Evolutionary conservation across 2,113 vertebrate genomes (phyloP), one percentile per base, ranked within the genome.

Genomic region (Megaptera novaeangliae): DNA sequence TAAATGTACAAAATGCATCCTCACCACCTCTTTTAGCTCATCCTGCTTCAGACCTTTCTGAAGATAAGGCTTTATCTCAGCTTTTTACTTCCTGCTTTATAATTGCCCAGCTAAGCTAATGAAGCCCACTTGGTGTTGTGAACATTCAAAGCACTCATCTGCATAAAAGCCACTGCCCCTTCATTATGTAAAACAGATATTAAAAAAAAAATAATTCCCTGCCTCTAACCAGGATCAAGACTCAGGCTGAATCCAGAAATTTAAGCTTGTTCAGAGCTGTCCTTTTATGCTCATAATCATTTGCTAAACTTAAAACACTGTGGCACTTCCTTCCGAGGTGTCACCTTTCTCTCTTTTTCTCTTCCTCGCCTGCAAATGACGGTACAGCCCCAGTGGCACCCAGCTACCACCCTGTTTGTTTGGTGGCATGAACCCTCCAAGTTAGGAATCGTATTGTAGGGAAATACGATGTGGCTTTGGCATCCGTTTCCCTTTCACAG

Each of bases 181-280:
- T 97, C 97, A 97, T 98, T 98, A 96, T 92, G 94, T 96, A 97
- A 89, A 98, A 84, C 4, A 95, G 86, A 41, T 97, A 98, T 55
- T 98, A 87, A 95, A 96, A 78, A n/a, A 97, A 78, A 98, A 96
- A 95, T 88, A 95, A 95, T 68, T 41, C 18, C 17, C n/a, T 97
- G 93, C 82, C 44, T 75, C 39, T 95, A 95, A 94, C 5, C 5
- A 0, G 25, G 87, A 21, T 75, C 82, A 78, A 69, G 27, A 0
- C 14, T 86, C n/a, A 29, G 25, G 1, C 0, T 78, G 66, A 80
- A 75, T 92, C 18, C 87, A 82, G 55, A 95, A 92, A 36, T 72
- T 46, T 71, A 68, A 93, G 59, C 74, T 34, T 1, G 0, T 41
- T 77, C 31, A 31, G 52, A 64, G 34, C 18, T 6, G 21, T 55